Evolutionary conservation across 2,113 vertebrate species (phyloP), one percentile per base, ranked within the genome.

Genomic region (Saccopteryx leptura): DNA sequence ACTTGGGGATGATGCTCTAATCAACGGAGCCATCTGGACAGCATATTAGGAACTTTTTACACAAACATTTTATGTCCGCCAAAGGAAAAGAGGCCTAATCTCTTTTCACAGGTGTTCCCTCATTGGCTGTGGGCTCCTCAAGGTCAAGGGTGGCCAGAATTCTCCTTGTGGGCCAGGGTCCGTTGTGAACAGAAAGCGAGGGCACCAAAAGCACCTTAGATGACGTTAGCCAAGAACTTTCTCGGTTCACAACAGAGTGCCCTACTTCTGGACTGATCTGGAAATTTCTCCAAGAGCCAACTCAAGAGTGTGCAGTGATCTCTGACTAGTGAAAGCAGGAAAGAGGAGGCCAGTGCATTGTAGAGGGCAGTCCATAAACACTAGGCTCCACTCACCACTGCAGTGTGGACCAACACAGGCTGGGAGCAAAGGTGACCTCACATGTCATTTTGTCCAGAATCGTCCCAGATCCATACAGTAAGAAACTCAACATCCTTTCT

Each of bases 401-500:
- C 2, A 2, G 15, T 11, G 52, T 63, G 50, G 9, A 68, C 28
- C 68, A 24, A 17, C 0, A 0, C 2, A 75, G 17, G n/a, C 10
- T 50, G 56, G 18, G 71, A 58, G 54, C 9, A 4, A 75, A 91
- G 8, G 3, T 50, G 68, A 13, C 15, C 63, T 85, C 66, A 26
- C 0, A 0, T 17, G 10, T 12, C 28, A 9, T 46, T 33, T 88
- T 94, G 33, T 66, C 94, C 83, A 82, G 31, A 89, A 24, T n/a
- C 19, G 52, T 75, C 88, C 65, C 13, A 54, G 54, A 94, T 94
- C n/a, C n/a, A 72, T 58, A 85, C 65, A 91, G 91, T 7, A 65
- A 90, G 54, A 65, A 78, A 74, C 63, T 24, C 80, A 71, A 81
- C 69, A 92, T 84, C 56, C 61, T 96, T 81, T n/a, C 71, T 91